Evolutionary conservation across 2,113 vertebrate genomes (phyloP), one percentile per base, ranked within the genome.

Genomic region (Gila orcuttii): DNA sequence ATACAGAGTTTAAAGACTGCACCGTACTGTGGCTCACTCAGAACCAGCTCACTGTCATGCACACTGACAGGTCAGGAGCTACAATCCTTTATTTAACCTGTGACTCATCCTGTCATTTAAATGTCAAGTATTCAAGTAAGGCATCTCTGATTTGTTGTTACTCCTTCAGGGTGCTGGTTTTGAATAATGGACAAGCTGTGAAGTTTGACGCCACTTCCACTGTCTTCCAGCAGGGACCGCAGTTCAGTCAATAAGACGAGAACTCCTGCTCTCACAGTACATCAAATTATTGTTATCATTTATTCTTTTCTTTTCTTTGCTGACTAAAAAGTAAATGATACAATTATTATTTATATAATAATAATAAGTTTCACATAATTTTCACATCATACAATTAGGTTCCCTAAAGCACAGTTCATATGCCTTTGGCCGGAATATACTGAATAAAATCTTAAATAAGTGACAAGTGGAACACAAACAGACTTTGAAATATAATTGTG

Each of bases 1-100:
- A 79, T 83, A 92, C 87, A 62, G 92, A 90, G 47, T 94, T 95
- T 89, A 84, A 86, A 13, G 89, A 89, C 83, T 93, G 92, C 78
- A 94, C 91, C 1, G 71, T 94, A 17, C 86, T 94, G 79, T 94
- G 91, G 0, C 76, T 92, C 88, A 92, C 93, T 64, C 91, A 93
- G 85, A 89, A 91, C 52, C 86, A 93, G 64, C 83, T 92, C 25
- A 92, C 83, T 36, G 36, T 93, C 79, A 88, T 94, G 86, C 89
- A 93, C 88, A 92, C 90, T 6, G 88, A 94, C 59, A 93, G 91
- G 91, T 91, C 88, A 42, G 79, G 23, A 47, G 12, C 42, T 25
- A 45, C 59, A 3, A 1, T 79, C 12, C 3, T 42, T 62, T 79
- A 45, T 60, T 8, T 25, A 42, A 39, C 33, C 42, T 66, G 79